Evolutionary conservation across 2,797 vertebrate genomes (phyloP), one percentile per base, ranked within the genome.

Genomic region (Centropyge bicolor): DNA sequence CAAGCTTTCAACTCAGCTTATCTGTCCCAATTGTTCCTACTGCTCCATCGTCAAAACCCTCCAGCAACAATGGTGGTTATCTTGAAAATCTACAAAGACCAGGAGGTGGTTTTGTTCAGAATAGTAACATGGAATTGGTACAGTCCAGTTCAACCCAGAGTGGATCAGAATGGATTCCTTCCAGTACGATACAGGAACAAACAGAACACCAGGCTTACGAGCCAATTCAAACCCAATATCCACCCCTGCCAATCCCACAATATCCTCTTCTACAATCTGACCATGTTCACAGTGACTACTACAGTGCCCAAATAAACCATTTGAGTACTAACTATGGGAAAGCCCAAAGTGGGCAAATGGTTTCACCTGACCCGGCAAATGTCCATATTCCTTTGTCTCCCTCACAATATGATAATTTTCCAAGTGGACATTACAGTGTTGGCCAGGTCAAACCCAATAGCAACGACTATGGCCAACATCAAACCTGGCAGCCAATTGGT

Each of bases 1-100:
- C 55, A 55, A 72, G 6, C 2, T 76, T 84, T 61, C 63, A 88
- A 1, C 4, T 85, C 0, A 9, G 40, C 31, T 48, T 85, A 1
- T 73, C 67, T 8, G 3, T 87, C 35, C 70, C 84, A 3, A 8
- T 77, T 20, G 19, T 51, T 38, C 14, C 46, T 0, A 0, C 45
- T 13, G 38, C 17, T 12, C 11, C 48, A n/a, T n/a, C 52, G 24
- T 10, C 22, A 41, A 52, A 51, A 13, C 12, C 63, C 5, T 14
- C 43, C 11, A 52, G 5, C 5, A 19, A 38, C 2, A 1, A 27
- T 16, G 19, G 1, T n/a, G 38, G 10, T 4, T 5, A 65, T 38
- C n/a, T 6, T 2, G 10, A 6, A 61, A 57, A 31, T 46, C 5
- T 51, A 19, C n/a, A 36, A 16, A 31, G 3, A 48, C 54, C 59